Base-by-base conservation (phyloP, 1,140 invertebrate genomes). In the Centruroides vittatus region DNA sequence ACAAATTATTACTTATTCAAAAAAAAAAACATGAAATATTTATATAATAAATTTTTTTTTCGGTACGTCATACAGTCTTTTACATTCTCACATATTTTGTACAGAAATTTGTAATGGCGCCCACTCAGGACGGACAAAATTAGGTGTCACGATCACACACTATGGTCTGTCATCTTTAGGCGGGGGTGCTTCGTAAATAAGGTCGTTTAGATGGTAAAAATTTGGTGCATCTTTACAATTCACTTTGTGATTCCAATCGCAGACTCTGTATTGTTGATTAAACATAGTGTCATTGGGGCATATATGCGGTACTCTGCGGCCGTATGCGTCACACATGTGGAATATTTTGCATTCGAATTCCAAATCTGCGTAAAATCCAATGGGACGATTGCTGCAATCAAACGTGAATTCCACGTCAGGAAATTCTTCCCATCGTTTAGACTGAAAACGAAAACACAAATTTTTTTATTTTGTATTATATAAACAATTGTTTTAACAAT, bases 271-370 rank as follows among this genome's bases (percentile, higher is more conserved):
- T 13, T 81, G 74, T 69, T 81, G 80, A 72, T 81, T 81, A 72
- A 81, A 81, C 55, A 75, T 77, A 9, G 80, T 81, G 59, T 79
- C 78, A 62, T 80, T 80, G 61, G 78, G 79, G 70, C 80, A 82
- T 60, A 80, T 73, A 69, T 82, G 78, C 9, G 80, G 80, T 62
- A 82, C 80, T 57, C 80, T 72, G 59, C 79, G 72, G 36, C 80
- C 80, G 61, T 81, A 79, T 64, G 79, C 80, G 65, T 82, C 79
- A 67, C 81, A 82, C 78, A 82, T 81, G 67, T 82, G 81, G 67
- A 82, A 82, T 59, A 82, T 78, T 72, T 81, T 78, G 68, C 80
- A 82, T 68, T 80, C 77, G 68, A 81, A 80, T 68, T 82, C 79
- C 55, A 76, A 74, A 67, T 82, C 80, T 6, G 80, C 80, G 67